Evolutionary conservation across 2,797 vertebrate genomes (phyloP).

Genomic region (Xenentodon cancila): DNA sequence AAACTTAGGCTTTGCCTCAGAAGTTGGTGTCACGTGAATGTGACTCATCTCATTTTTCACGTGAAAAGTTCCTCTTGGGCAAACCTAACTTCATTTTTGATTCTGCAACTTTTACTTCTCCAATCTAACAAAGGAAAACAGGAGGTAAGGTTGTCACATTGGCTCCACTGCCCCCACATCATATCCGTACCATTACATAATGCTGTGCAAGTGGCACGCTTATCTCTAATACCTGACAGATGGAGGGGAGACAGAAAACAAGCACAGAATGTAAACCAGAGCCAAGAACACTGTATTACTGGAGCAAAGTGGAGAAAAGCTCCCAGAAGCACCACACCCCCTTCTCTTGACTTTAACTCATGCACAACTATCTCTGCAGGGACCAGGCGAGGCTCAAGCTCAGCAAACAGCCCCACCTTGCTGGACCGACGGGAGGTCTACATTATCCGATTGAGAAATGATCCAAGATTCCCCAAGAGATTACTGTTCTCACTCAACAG

Average conservation of each 20-base stretch:
- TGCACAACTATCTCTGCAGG: slow-evolving; percentile 48
- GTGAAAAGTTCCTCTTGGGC: slow-evolving; percentile 51
- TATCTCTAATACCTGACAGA: slow-evolving; percentile 48
- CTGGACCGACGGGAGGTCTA: slow-evolving; percentile 66
- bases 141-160: slow-evolving; percentile 22
- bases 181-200: slow-evolving; percentile 42
- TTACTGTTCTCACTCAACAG: slow-evolving; percentile 24
- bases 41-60: slow-evolving; percentile 21
- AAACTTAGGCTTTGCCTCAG: slow-evolving; percentile 27
- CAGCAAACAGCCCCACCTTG: slow-evolving; percentile 68
- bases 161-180: slow-evolving; percentile 38
- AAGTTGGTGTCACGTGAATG: slow-evolving; percentile 36
- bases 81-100: slow-evolving; percentile 25
- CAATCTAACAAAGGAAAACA: slow-evolving; percentile 21
- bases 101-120: slow-evolving; percentile 43
- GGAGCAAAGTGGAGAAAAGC: slow-evolving; percentile 55
- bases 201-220: slow-evolving; percentile 39
- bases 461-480: slow-evolving; percentile 33
- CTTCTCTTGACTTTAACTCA: slow-evolving; percentile 39
- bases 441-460: slow-evolving; percentile 52
- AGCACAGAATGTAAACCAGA: slow-evolving; percentile 33
- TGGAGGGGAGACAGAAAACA: slow-evolving; percentile 40
- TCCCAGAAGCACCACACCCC: slow-evolving; percentile 71
- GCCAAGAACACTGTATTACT: slow-evolving; percentile 65
- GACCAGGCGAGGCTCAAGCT: slow-evolving; percentile 66